Evolutionary conservation across 2,113 vertebrate species (phyloP), one percentile per base, ranked within the genome.

Genomic region (Festucalex cinctus): DNA sequence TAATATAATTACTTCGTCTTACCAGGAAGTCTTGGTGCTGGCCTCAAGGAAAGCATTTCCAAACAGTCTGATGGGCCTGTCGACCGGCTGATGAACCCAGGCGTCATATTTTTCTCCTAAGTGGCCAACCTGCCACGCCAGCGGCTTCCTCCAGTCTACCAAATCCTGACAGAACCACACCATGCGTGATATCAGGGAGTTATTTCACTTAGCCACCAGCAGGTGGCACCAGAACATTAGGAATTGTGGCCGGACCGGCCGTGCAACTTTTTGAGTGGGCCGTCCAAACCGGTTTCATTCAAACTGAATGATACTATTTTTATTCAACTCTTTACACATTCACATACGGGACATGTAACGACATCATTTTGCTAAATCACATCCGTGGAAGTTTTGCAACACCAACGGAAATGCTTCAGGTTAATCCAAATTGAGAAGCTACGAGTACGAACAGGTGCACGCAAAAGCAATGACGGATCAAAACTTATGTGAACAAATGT

Each of bases 51-150:
- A 54, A 61, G 96, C 89, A 0, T 95, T 97, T 39, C 95, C 91
- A 83, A 99, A 99, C 71, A 99, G 92, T 72, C 96, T 92, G 83
- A 98, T 97, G 5, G 96, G 96, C 54, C 94, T 89, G 79, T 94
- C 91, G 46, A 98, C 95, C 0, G 97, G 97, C 78, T 99, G 96
- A 78, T 98, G 96, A 51, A 98, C 96, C 97, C 97, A 99, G 0
- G 95, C 93, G 0, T 97, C 93, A 0, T 98, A 99, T 66, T 95
- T 96, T 85, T 99, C 97, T 22, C 94, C 91, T 10, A 99, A 81
- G 84, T 95, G 79, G 57, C 96, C 96, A 44, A 98, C 97, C 84
- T 99, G 96, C 96, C 96, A 99, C 3, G 96, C 92, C 65, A 99
- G 81, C 2, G 96, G 96, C 82, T 96, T 97, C 69, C 56, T 69